These are phyloP conservation scores for Pyrochroa serraticornis DNA, from an alignment of 2,888 invertebrate genomes.

Conservation along the genomic window DNA sequence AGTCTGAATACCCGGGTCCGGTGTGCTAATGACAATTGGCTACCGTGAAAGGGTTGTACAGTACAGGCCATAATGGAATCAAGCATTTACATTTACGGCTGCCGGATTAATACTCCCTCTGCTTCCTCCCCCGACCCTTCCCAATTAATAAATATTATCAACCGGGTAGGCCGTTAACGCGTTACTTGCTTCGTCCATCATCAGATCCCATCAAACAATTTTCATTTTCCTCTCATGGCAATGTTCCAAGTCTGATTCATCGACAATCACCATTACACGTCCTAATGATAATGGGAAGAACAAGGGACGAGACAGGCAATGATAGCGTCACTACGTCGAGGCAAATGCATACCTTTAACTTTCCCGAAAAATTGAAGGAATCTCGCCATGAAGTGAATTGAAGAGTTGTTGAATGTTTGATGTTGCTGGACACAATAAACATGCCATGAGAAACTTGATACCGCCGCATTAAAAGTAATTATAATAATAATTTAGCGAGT, in stretches of 20 bases:
- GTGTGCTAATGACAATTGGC: conserved; percentile 55
- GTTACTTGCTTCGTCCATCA: too few species aligned
- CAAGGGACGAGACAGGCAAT: conserved; percentile 27
- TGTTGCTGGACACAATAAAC: conserved; percentile 45
- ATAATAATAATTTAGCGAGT: conserved; percentile 54
- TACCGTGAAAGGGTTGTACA: conserved; percentile 52
- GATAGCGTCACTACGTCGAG: conserved; percentile 1
- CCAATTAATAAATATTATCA: conserved; percentile 8
- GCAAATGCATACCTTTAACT: conserved; percentile 6
- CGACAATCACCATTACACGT: conserved; percentile 48
- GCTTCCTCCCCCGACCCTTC: neutral
- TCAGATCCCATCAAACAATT: conserved; percentile 7
- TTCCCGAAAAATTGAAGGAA: conserved; percentile 6
- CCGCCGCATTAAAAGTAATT: conserved; percentile 55
- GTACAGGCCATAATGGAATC: conserved; percentile 49
- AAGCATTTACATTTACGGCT: conserved; percentile 50
- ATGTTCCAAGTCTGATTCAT: conserved; percentile 43
- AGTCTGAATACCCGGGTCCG: conserved; percentile 50
- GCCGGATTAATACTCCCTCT: conserved; percentile 34
- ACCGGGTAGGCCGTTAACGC: neutral
- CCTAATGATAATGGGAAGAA: conserved; percentile 49
- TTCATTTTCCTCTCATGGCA: conserved; percentile 25
- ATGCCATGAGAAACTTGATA: conserved; percentile 54
- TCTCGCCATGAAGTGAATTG: neutral
- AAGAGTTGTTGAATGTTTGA: neutral